A percentile compares a stretch with the other conserved stretches of the same genome.
These are phyloP conservation scores for Percopsis transmontana DNA, from an alignment of 2,113 vertebrate species.

Conservation along the genomic window DNA sequence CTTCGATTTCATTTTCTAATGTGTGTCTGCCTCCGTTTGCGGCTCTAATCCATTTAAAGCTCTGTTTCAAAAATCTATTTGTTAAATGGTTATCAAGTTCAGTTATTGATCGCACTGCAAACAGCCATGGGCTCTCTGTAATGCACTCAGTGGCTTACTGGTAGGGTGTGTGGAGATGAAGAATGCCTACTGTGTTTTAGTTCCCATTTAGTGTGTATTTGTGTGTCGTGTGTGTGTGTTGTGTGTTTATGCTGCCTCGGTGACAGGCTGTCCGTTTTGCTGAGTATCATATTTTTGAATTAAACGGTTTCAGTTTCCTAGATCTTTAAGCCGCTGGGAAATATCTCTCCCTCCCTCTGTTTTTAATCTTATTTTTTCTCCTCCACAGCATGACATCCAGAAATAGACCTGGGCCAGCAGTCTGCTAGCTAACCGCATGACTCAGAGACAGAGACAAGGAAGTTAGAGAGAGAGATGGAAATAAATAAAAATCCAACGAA, in stretches of 20 bases:
- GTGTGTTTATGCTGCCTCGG: constrained; percentile 21
- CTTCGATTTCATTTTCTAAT: constrained; percentile 23
- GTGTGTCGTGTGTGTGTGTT: neutral
- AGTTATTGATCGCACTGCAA: constrained; percentile 47
- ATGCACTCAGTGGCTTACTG: constrained; percentile 41
- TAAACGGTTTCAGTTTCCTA: constrained; percentile 59
- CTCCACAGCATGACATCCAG: constrained; percentile 55
- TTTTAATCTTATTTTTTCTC: constrained; percentile 66
- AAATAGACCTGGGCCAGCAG: constrained; percentile 71
- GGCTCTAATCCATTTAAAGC: constrained; percentile 51
- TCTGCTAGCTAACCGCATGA: constrained; percentile 62
- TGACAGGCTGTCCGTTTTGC: constrained; percentile 53
- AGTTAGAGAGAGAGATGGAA: neutral
- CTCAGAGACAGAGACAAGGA: constrained; percentile 34
- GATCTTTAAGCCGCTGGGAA: constrained; percentile 58
- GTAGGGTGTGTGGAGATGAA: constrained; percentile 30
- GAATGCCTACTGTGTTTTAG: constrained; percentile 19
- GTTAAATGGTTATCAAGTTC: constrained; percentile 67
- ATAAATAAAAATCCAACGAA: neutral
- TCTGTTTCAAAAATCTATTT: constrained; percentile 60
- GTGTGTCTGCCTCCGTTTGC: constrained; percentile 8
- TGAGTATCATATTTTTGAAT: constrained; percentile 45
- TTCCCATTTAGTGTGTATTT: constrained; percentile 23
- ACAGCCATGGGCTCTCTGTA: constrained; percentile 29
- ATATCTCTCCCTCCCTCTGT: constrained; percentile 43